Evolutionary conservation across 2,113 vertebrate species (phyloP).

Genomic region (Dipodomys merriami): DNA sequence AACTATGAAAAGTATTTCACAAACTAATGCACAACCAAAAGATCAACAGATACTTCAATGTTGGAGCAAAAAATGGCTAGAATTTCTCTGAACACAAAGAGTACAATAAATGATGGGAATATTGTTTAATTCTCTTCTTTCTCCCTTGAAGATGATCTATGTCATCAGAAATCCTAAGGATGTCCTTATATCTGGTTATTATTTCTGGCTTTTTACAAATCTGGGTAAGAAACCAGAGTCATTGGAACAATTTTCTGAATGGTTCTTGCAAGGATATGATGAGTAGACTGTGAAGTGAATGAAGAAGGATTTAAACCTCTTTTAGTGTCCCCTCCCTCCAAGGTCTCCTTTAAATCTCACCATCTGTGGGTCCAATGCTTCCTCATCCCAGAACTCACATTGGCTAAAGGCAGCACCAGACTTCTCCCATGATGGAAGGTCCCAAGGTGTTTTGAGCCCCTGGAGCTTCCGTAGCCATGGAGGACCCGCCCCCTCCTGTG

Average conservation of each 20-base stretch:
- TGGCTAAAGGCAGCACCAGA: background rate
- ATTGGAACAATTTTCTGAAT: slow-evolving; percentile 15
- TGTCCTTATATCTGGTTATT: slow-evolving; percentile 40
- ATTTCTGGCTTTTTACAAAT: background rate
- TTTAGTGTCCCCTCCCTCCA: background rate
- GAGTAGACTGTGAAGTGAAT: background rate
- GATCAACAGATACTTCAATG: no score
- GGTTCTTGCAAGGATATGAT: slow-evolving; percentile 34
- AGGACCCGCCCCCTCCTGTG: no score
- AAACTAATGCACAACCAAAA: no score
- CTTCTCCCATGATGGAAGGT: no score
- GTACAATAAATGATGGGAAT: background rate
- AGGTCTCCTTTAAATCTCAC: background rate
- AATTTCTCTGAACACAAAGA: no score
- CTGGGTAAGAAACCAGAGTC: background rate
- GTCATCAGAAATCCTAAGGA: slow-evolving; percentile 57
- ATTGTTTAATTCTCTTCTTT: background rate
- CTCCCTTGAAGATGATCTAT: slow-evolving; percentile 49
- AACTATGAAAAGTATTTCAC: no score
- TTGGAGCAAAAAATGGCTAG: no score
- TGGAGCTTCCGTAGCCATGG: no score
- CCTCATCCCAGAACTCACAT: background rate
- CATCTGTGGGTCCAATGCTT: no score
- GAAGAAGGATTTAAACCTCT: no score
- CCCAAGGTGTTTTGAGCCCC: no score